Evolutionary conservation across 2,888 invertebrate genomes (phyloP).

Genomic region (Endotricha flammealis): DNA sequence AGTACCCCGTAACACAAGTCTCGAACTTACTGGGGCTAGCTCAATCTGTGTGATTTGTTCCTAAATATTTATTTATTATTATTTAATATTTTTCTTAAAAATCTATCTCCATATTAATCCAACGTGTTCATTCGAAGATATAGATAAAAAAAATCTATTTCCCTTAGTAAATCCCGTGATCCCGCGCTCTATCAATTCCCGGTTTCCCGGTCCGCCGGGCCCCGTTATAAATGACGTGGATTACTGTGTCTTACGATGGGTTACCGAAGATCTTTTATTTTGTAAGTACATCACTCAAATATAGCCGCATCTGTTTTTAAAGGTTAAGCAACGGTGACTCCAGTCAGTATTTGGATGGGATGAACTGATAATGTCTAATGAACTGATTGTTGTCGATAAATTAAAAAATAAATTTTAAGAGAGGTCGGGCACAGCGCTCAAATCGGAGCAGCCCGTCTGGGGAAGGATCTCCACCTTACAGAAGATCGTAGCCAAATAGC

Average conservation of each 20-base stretch:
- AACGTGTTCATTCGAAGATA: neutral
- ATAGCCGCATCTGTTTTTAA: too few species aligned
- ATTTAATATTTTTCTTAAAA: too few species aligned
- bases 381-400: too few species aligned
- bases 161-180: conserved; percentile 24
- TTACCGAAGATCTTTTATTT: neutral
- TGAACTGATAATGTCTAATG: too few species aligned
- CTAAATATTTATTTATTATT: too few species aligned
- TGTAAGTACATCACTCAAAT: neutral
- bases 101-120: neutral
- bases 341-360: too few species aligned
- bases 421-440: too few species aligned
- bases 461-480: neutral
- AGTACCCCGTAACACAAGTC: too few species aligned
- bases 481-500: too few species aligned
- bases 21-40: too few species aligned
- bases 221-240: conserved; percentile 5
- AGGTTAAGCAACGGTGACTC: too few species aligned
- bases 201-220: neutral
- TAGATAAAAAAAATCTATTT: conserved; percentile 34
- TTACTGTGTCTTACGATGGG: neutral
- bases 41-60: too few species aligned
- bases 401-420: neutral
- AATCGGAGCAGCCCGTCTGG: neutral
- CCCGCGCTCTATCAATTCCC: conserved; percentile 31